phyloP scores from a whole-genome alignment of 1,140 invertebrate genomes.

The Macrobrachium nipponense region DNA sequence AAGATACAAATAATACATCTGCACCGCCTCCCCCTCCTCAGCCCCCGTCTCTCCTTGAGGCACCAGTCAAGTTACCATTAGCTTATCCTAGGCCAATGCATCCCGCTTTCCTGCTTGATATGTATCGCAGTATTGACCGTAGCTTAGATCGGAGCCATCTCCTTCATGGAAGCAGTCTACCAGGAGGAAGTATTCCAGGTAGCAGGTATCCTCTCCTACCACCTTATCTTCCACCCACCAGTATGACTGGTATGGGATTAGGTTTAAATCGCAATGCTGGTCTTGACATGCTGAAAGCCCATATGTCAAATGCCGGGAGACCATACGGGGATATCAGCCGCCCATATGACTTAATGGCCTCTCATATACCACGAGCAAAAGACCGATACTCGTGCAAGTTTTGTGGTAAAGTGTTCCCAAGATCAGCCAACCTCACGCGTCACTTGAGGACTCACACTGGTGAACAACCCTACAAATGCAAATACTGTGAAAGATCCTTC shows the following conservation, averaged over 20 bases:
- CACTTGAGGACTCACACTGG: slow-evolving; percentile 98
- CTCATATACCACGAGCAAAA: slow-evolving; percentile 66
- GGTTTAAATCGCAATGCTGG: slow-evolving; percentile 54
- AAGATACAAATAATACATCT: slow-evolving; percentile 61
- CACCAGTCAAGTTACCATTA: slow-evolving; percentile 52
- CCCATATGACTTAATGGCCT: slow-evolving; percentile 56
- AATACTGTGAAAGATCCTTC: slow-evolving; percentile 98
- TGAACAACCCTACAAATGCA: slow-evolving; percentile 97
- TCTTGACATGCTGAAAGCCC: slow-evolving; percentile 61
- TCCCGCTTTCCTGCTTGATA: slow-evolving; percentile 56
- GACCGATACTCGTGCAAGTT: slow-evolving; percentile 98
- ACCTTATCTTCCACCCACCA: slow-evolving; percentile 58
- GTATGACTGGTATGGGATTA: slow-evolving; percentile 57
- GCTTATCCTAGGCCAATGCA: slow-evolving; percentile 59
- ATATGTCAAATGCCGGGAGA: slow-evolving; percentile 58
- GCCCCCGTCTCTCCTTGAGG: slow-evolving; percentile 66
- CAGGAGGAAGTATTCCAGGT: slow-evolving; percentile 27
- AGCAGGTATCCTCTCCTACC: slow-evolving; percentile 57
- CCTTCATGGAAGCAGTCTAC: slow-evolving; percentile 37
- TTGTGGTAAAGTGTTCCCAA: slow-evolving; percentile 96
- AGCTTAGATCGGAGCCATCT: slow-evolving; percentile 48
- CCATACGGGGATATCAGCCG: slow-evolving; percentile 61
- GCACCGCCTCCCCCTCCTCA: slow-evolving; percentile 51
- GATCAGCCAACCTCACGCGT: slow-evolving; percentile 97
- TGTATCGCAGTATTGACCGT: slow-evolving; percentile 60